A percentile compares a stretch with the other conserved stretches of the same genome.
phyloP scores from a whole-genome alignment of 2,113 vertebrate species.

The Poeciliopsis occidentalis region DNA sequence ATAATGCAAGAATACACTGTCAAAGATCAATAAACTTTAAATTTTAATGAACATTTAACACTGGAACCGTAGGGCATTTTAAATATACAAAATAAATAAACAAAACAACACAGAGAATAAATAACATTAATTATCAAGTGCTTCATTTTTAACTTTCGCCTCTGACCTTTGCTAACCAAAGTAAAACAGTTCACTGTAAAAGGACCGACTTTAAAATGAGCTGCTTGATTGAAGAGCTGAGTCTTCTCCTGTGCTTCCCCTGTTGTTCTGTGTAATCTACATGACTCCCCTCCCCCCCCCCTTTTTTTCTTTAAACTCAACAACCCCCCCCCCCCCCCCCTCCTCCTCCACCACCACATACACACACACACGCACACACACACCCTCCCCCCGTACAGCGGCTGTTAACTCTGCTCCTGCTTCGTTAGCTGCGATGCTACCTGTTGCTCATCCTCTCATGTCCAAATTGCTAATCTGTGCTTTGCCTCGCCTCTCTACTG shows the following conservation, averaged over 20 bases:
- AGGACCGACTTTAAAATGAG: conserved; percentile 71
- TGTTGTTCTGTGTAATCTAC: conserved; percentile 59
- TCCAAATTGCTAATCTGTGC: conserved; percentile 94
- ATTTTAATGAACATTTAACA: too few species aligned
- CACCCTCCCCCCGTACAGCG: conserved; percentile 25
- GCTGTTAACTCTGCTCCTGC: conserved; percentile 62
- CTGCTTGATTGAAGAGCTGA: conserved; percentile 46
- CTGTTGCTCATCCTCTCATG: conserved; percentile 84
- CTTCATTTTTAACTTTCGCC: background rate
- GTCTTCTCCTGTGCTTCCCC: conserved; percentile 57
- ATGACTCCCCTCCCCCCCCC: too few species aligned
- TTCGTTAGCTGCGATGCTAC: conserved; percentile 66
- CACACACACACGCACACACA: background rate
- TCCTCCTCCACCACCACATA: too few species aligned
- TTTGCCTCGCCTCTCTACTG: conserved; percentile 95
- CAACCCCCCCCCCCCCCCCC: too few species aligned
- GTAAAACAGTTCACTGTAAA: conserved; percentile 7
- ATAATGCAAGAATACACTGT: too few species aligned
- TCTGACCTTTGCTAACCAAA: background rate
- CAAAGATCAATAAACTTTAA: too few species aligned
- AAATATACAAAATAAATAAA: too few species aligned
- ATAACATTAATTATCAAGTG: too few species aligned
- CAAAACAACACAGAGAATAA: too few species aligned
- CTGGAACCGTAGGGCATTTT: too few species aligned
- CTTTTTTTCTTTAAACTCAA: too few species aligned